phyloP scores from a whole-genome alignment of 2,113 vertebrate genomes.

The Carassius gibelio region DNA sequence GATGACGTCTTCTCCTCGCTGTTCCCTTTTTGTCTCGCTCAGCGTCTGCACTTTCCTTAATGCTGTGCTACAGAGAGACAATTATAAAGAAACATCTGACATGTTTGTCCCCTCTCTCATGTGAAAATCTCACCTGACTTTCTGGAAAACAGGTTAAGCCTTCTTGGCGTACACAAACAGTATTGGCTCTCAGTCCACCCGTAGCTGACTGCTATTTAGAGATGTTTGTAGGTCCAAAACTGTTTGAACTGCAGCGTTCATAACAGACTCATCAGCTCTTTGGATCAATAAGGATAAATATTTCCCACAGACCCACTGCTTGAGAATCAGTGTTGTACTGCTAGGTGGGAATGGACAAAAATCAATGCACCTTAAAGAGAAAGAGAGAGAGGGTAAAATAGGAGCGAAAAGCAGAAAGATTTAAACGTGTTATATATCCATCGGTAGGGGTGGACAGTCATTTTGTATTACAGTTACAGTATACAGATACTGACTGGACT shows the following conservation, averaged over 20 bases:
- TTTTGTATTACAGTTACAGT: background rate
- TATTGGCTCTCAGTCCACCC: constrained; percentile 46
- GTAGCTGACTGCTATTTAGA: constrained; percentile 74
- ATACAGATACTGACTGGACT: background rate
- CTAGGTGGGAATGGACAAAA: constrained; percentile 55
- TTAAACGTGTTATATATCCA: constrained; percentile 50
- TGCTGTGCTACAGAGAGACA: background rate
- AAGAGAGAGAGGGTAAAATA: constrained; percentile 52
- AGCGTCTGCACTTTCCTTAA: background rate
- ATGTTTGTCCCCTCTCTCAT: constrained; percentile 30
- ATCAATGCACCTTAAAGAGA: constrained; percentile 53
- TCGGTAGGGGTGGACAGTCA: background rate
- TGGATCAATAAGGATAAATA: constrained; percentile 78
- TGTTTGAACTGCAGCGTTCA: constrained; percentile 71
- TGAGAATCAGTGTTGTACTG: constrained; percentile 64
- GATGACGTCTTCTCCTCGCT: constrained; percentile 34
- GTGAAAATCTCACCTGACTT: background rate
- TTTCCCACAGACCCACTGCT: constrained; percentile 76
- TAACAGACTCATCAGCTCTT: constrained; percentile 74
- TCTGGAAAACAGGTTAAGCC: constrained; percentile 36
- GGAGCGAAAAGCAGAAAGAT: constrained; percentile 61
- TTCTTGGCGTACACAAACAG: constrained; percentile 64
- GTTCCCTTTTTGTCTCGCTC: constrained; percentile 38
- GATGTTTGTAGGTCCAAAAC: constrained; percentile 71
- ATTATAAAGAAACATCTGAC: background rate